Percentiles rank a stretch among this genome's conserved stretches.
phyloP scores from a whole-genome alignment of 2,888 invertebrate genomes.

The Drosophila nr. fundita region DNA sequence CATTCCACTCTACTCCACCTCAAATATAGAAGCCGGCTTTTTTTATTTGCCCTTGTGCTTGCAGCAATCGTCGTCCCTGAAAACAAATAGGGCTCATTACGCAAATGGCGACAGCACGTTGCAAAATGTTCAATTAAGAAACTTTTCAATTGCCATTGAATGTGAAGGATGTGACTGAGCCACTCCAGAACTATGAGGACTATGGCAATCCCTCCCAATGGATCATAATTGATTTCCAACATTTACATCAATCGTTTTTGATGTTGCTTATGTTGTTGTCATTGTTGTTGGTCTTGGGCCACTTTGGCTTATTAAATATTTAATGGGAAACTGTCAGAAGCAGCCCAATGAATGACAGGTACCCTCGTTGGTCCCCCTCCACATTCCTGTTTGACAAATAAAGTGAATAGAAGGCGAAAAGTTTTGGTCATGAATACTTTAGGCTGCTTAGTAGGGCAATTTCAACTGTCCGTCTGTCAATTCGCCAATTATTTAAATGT shows the following conservation, averaged over 20 bases:
- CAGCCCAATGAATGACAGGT: slow-evolving; percentile 62
- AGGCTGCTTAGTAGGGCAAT: slow-evolving; percentile 33
- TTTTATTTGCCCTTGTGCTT: slow-evolving; percentile 43
- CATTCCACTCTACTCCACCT: not conserved
- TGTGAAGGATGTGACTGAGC: slow-evolving; percentile 44
- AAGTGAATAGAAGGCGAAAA: slow-evolving; percentile 50
- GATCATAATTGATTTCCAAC: slow-evolving; percentile 71
- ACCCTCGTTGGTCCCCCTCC: not conserved
- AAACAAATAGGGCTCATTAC: slow-evolving; percentile 64
- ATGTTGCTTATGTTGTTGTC: slow-evolving; percentile 11
- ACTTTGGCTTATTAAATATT: slow-evolving; percentile 80
- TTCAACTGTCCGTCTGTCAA: slow-evolving; percentile 51
- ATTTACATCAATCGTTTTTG: slow-evolving; percentile 33
- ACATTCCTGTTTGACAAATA: slow-evolving; percentile 53
- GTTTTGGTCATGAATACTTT: slow-evolving; percentile 61
- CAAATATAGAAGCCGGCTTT: not conserved
- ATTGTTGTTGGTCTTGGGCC: slow-evolving; percentile 49
- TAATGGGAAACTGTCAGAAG: slow-evolving; percentile 72
- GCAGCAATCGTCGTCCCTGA: slow-evolving; percentile 27
- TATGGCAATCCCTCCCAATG: not conserved
- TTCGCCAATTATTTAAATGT: slow-evolving; percentile 77
- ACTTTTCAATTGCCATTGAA: slow-evolving; percentile 37
- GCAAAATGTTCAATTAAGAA: slow-evolving; percentile 78
- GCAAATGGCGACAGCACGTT: slow-evolving; percentile 55
- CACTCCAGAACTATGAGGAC: slow-evolving; percentile 50